Base-by-base conservation (phyloP, 2,113 vertebrate species). In the Hirundichthys speculiger region DNA sequence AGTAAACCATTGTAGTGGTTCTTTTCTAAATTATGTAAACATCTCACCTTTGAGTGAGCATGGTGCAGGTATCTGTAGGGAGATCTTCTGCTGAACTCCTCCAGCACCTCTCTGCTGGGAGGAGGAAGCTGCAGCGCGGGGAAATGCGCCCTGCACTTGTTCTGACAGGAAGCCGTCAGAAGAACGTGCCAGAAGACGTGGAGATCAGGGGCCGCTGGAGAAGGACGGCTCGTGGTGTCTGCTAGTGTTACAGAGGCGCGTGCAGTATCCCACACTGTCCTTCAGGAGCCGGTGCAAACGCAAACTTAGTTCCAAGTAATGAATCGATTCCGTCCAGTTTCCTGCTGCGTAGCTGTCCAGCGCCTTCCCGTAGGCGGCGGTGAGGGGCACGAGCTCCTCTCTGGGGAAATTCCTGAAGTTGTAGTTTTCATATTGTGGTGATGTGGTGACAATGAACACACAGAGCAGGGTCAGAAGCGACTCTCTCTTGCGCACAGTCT, bases 1-100 rank as follows among this genome's bases (percentile, higher is more conserved):
- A n/a, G n/a, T n/a, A n/a, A n/a, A n/a, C n/a, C n/a, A n/a, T n/a
- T n/a, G n/a, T n/a, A n/a, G n/a, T n/a, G n/a, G n/a, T n/a, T n/a
- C n/a, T n/a, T n/a, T n/a, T n/a, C n/a, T n/a, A n/a, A n/a, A n/a
- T n/a, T n/a, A n/a, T n/a, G n/a, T n/a, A n/a, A n/a, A n/a, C n/a
- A 9, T n/a, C 91, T 81, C 84, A 96, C 95, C 94, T 94, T 92
- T 80, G 92, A 93, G 40, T 94, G 90, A 16, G 94, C 93, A 54
- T 93, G 93, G 88, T 96, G 93, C 82, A 96, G 90, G 67, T 96
- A 95, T 68, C 90, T 92, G 89, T 96, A 96, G 16, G 94, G 94
- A 53, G 73, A 64, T 47, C 94, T 92, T 54, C 87, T 93, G 79
- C 89, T 91, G 76, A 96, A 95, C 25, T 93, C 93, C 10, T 91